Base-by-base conservation (phyloP, 2,888 invertebrate species). In the Cinara cedri region DNA sequence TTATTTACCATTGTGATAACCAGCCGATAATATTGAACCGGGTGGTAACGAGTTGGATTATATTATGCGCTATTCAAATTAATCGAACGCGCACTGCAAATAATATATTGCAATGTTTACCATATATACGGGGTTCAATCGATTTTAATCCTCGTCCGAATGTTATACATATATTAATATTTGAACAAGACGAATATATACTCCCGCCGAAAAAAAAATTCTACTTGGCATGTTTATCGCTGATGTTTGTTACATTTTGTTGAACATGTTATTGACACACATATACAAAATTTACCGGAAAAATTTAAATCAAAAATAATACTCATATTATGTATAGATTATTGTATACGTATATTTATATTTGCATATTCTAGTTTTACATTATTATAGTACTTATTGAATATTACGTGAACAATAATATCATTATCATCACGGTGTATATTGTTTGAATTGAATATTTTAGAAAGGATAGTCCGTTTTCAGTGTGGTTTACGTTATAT, bases 1-100 rank as follows among this genome's bases (percentile, higher is more conserved):
- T 44, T 26, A 54, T 70, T 57, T 19, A 60, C 60, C 34, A 24
- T 49, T 24, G 44, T 72, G 49, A 72, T n/a, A 72, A 72, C 24
- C n/a, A 26, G 26, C 26, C 16, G 14, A 16, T 24, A 46, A 66
- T 3, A 16, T n/a, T 46, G 46, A 46, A 46, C n/a, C 49, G 19
- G 26, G 26, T 46, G 72, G 46, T 26, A 72, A 46, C 72, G 72
- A 46, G 44, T 13, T 1, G 26, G 26, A 72, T 60, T 60, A 60
- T 46, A 34, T 60, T 60, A n/a, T 60, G 46, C n/a, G n/a, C 46
- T 49, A 46, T 72, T 60, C 46, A 26, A 72, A 60, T 60, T 60
- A 19, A 72, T 72, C 6, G 24, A 72, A 57, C 34, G 42, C 70
- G 19, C 19, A 24, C 16, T 21, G 44, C 19, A 54, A 55, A 55